These are phyloP conservation scores for Bolinopsis microptera DNA, from an alignment of 37 sponge, comb jelly and placozoan species.

Conservation along the genomic window DNA sequence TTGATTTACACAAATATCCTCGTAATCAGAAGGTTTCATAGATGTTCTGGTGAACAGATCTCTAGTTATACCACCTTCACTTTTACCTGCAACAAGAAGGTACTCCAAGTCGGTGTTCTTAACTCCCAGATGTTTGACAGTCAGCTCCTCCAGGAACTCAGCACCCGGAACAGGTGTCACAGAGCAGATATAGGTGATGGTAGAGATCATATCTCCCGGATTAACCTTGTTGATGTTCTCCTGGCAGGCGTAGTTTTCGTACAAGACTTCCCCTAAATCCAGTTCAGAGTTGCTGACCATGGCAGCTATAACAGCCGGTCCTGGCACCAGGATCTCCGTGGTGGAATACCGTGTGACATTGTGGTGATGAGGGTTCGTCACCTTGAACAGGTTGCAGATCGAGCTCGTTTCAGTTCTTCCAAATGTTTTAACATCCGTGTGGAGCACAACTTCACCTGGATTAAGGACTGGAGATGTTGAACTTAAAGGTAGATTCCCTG, in stretches of 20 bases:
- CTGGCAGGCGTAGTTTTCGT: slow-evolving; percentile 54
- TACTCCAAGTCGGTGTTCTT: slow-evolving; percentile 61
- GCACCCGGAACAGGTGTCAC: neutral
- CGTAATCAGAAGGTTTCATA: slow-evolving; percentile 55
- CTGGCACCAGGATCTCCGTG: slow-evolving; percentile 68
- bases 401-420: slow-evolving; percentile 40
- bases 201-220: slow-evolving; percentile 65
- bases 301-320: slow-evolving; percentile 68
- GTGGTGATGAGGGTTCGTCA: slow-evolving; percentile 71
- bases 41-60: neutral
- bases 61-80: neutral
- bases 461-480: neutral
- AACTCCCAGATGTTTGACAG: slow-evolving; percentile 38
- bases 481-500: neutral
- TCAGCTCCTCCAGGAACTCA: slow-evolving; percentile 47
- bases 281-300: slow-evolving; percentile 47
- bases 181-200: slow-evolving; percentile 16
- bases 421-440: slow-evolving; percentile 33
- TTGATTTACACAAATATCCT: neutral
- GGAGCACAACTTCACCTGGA: slow-evolving; percentile 67
- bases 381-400: slow-evolving; percentile 53
- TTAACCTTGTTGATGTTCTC: slow-evolving; percentile 68
- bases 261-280: slow-evolving; percentile 66
- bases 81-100: neutral
- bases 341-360: slow-evolving; percentile 49